Percentiles rank a stretch among this genome's conserved stretches.
phyloP scores from a whole-genome alignment of 2,888 invertebrate species.

The Drosophila infuscata region DNA sequence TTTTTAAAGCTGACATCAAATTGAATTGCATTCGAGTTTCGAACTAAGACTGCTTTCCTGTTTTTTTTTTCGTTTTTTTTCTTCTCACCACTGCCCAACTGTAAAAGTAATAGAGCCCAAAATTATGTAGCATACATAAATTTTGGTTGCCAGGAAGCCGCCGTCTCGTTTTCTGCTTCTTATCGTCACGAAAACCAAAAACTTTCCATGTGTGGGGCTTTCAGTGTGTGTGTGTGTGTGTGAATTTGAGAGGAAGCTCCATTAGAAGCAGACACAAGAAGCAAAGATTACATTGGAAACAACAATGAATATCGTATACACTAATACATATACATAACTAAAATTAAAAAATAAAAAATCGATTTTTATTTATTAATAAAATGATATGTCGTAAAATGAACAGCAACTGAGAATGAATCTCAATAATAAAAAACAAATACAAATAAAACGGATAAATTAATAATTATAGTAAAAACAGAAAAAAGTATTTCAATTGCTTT shows the following conservation, averaged over 20 bases:
- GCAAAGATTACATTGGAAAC: neutral
- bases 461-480: neutral
- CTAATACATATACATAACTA: conserved; percentile 1
- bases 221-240: conserved; percentile 11
- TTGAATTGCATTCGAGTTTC: conserved; percentile 68
- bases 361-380: neutral
- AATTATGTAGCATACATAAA: conserved; percentile 78
- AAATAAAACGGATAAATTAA: neutral
- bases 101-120: conserved; percentile 72
- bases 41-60: conserved; percentile 35
- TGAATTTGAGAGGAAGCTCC: conserved; percentile 63
- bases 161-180: conserved; percentile 70
- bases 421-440: neutral
- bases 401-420: neutral
- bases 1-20: conserved; percentile 78
- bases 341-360: neutral
- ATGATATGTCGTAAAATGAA: neutral
- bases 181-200: conserved; percentile 73
- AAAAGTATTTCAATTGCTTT: neutral
- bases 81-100: conserved; percentile 49
- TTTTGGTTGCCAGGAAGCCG: conserved; percentile 74
- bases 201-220: conserved; percentile 56
- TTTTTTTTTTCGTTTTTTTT: conserved; percentile 8
- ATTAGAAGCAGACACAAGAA: conserved; percentile 65
- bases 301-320: conserved; percentile 21